Percentiles rank a stretch among this genome's conserved stretches.
phyloP scores from a whole-genome alignment of 2,888 invertebrate species.

The Anodontia alba region DNA sequence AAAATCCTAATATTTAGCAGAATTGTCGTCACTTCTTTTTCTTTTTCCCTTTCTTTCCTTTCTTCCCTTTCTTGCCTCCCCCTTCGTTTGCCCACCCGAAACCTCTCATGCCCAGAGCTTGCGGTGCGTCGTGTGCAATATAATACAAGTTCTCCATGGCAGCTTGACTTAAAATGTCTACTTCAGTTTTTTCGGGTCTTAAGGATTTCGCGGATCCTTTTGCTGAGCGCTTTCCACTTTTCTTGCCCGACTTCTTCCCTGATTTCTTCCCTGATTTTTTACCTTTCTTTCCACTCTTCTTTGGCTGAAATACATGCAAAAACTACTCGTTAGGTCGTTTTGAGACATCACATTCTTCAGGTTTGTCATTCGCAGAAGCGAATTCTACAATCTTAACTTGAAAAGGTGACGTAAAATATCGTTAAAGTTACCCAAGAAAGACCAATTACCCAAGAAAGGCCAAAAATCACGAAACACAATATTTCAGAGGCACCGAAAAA shows the following conservation, averaged over 20 bases:
- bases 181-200: conserved; percentile 84
- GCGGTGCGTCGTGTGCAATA: conserved; percentile 96
- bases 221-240: conserved; percentile 70
- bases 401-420: too few relatives aligned
- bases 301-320: conserved; percentile 65
- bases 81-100: conserved; percentile 95
- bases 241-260: conserved; percentile 77
- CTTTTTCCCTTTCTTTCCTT: conserved; percentile 70
- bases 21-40: conserved; percentile 56
- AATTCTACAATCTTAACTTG: too few relatives aligned
- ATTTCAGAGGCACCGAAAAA: too few relatives aligned
- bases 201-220: conserved; percentile 74
- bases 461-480: too few relatives aligned
- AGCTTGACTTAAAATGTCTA: conserved; percentile 93
- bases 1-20: conserved; percentile 19
- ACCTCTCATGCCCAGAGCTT: conserved; percentile 93
- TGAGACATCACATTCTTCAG: too few relatives aligned
- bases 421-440: too few relatives aligned
- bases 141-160: conserved; percentile 98
- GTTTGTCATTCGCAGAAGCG: too few relatives aligned
- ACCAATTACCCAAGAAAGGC: too few relatives aligned
- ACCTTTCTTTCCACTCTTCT: conserved; percentile 72
- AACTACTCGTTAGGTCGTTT: neutral
- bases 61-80: conserved; percentile 86
- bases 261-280: conserved; percentile 77